Evolutionary conservation across 2,113 vertebrate genomes (phyloP).

Genomic region (Anoura caudifer): DNA sequence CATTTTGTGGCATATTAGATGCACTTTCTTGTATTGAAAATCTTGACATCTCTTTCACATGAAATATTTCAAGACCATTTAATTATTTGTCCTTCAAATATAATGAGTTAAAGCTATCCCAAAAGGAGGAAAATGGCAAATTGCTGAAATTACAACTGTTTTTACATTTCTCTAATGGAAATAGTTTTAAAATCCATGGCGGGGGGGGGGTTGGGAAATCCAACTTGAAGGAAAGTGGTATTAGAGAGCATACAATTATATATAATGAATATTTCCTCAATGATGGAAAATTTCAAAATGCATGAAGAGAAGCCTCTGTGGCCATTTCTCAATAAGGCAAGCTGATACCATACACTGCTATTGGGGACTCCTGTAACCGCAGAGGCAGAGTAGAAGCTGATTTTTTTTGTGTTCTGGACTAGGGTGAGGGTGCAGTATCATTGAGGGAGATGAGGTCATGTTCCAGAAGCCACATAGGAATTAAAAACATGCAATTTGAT

Average conservation of each 20-base stretch:
- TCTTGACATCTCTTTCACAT: constrained; percentile 59
- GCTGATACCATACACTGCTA: background rate
- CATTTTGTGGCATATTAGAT: constrained; percentile 50
- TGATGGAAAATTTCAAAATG: constrained; percentile 68
- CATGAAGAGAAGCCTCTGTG: constrained; percentile 37
- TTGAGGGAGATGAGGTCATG: background rate
- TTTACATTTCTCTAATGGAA: constrained; percentile 67
- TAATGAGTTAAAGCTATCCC: constrained; percentile 57
- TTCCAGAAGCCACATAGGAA: background rate
- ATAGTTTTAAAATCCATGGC: constrained; percentile 65
- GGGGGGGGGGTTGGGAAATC: constrained; percentile 45
- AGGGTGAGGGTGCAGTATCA: background rate
- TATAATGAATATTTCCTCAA: constrained; percentile 68
- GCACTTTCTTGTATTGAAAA: constrained; percentile 43
- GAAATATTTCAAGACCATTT: constrained; percentile 67
- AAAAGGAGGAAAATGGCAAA: constrained; percentile 63
- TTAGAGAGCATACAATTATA: constrained; percentile 70
- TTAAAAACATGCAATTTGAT: constrained; percentile 32
- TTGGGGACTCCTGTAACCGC: background rate
- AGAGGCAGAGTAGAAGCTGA: background rate
- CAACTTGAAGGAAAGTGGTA: constrained; percentile 66
- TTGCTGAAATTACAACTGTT: constrained; percentile 69
- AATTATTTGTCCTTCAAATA: constrained; percentile 70
- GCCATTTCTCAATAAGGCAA: constrained; percentile 54
- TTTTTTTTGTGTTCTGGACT: constrained; percentile 41